Evolutionary conservation across 2,888 invertebrate genomes (phyloP).

Genomic region (Bugula neritina): DNA sequence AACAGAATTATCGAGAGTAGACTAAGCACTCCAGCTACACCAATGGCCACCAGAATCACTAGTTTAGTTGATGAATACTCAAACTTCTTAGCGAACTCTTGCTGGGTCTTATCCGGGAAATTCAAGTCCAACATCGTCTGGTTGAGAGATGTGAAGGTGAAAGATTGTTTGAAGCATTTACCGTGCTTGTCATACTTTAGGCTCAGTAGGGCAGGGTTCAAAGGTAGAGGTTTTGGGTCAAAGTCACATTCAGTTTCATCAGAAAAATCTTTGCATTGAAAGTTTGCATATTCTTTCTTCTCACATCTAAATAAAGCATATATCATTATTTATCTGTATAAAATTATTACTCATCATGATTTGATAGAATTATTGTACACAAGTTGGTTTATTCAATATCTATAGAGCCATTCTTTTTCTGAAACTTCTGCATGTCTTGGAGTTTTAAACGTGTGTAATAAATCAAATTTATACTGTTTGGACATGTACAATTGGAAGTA

Average conservation of each 20-base stretch:
- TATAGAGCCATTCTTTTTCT: no score
- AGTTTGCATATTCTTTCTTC: conserved; percentile 20
- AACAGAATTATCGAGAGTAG: not conserved
- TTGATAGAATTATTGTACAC: no score
- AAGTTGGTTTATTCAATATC: no score
- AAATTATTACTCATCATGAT: no score
- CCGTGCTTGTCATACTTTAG: conserved; percentile 6
- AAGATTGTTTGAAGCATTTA: conserved; percentile 14
- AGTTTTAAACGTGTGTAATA: no score
- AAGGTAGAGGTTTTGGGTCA: not conserved
- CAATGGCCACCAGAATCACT: not conserved
- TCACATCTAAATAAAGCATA: conserved; percentile 1
- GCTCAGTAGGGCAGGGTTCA: not conserved
- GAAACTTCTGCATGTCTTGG: no score
- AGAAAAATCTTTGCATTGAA: conserved; percentile 23
- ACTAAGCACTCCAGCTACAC: not conserved
- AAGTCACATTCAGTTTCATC: conserved; percentile 27
- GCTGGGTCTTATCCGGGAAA: conserved; percentile 10
- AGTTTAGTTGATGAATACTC: conserved; percentile 5
- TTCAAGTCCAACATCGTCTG: not conserved
- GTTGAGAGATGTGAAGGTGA: conserved; percentile 1
- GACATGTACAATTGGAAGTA: no score
- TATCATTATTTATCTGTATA: not conserved
- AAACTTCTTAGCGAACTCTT: conserved; percentile 5
- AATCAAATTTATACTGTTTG: no score